Base-by-base conservation (phyloP, 2,888 invertebrate species). In the Exocentrus adspersus region DNA sequence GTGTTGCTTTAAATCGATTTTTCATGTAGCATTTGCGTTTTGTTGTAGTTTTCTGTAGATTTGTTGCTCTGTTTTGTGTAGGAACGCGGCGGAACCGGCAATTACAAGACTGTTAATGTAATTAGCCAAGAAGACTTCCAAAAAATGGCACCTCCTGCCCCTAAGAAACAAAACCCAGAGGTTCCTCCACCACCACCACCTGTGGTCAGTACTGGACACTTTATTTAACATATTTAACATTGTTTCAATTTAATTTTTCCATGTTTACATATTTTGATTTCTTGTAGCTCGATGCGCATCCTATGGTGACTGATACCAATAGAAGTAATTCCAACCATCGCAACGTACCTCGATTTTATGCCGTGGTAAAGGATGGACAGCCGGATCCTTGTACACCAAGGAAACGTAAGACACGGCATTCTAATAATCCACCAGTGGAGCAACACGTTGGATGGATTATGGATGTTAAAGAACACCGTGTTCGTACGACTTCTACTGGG, bases 381-480 rank as follows among this genome's bases (percentile, higher is more conserved):
- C 85, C 85, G 4, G 90, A 90, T 84, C 88, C 88, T 9, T 84
- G 87, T 67, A 90, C 90, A 1, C 91, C 91, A 0, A 86, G 93
- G 19, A 95, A 96, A 81, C 89, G 94, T 74, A 96, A 96, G 85
- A 94, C 95, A 1, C 87, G 94, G n/a, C 94, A 97, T 83, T 94
- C 92, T 75, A 91, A 88, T 72, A 96, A 98, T 86, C 97, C 97
- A 46, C 97, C 97, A 0, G 90, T 93, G 65, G 97, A 97, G 82
- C 92, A 94, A 77, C 96, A 97, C 79, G 94, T 98, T 37, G 98
- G 98, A 14, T 99, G 98, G 98, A 92, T 99, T 73, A 93, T 98
- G 90, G 98, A 95, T 82, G 89, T 90, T 3, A 90, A 91, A 79
- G 94, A 94, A 77, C 94, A 95, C 80, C 84, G 92, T 9, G 88